Conservation (phyloP, 2,797 vertebrate genomes). For the Xiphorhynchus erythropygius region DNA sequence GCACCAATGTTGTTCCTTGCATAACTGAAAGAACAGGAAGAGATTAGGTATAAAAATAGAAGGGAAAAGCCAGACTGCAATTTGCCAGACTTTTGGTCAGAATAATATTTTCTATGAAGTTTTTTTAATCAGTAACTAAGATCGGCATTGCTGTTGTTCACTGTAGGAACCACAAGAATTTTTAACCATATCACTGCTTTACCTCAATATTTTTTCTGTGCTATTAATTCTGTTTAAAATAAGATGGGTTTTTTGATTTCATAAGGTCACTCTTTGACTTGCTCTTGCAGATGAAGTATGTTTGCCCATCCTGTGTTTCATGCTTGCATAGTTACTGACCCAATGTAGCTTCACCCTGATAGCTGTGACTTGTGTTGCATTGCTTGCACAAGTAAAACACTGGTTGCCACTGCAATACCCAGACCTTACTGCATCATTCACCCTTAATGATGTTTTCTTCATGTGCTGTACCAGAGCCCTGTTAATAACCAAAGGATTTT, state of each 20-base stretch:
- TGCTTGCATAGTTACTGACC: not conserved
- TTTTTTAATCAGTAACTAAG: not conserved
- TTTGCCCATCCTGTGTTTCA: not conserved
- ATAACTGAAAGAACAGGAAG: not conserved
- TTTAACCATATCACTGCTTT: not conserved
- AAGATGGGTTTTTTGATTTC: not conserved
- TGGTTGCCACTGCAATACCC: not conserved
- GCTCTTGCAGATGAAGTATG: not conserved
- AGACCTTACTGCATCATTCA: not conserved
- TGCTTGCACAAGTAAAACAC: not conserved
- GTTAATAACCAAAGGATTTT: not conserved
- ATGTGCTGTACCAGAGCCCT: not conserved
- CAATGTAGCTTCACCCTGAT: not conserved
- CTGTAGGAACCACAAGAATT: not conserved
- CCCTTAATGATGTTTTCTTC: not conserved
- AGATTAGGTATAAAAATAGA: slow-evolving; percentile 23
- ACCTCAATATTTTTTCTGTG: not conserved
- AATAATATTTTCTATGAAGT: not conserved
- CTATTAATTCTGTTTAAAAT: not conserved
- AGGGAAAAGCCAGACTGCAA: slow-evolving; percentile 20
- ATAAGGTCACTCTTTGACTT: not conserved
- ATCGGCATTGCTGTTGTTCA: not conserved
- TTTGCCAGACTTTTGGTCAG: slow-evolving; percentile 54
- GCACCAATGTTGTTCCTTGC: not conserved
- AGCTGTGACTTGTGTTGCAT: rapidly evolving